phyloP scores from a whole-genome alignment of 92 coral and sea anemone species.

The Montipora capitata region DNA sequence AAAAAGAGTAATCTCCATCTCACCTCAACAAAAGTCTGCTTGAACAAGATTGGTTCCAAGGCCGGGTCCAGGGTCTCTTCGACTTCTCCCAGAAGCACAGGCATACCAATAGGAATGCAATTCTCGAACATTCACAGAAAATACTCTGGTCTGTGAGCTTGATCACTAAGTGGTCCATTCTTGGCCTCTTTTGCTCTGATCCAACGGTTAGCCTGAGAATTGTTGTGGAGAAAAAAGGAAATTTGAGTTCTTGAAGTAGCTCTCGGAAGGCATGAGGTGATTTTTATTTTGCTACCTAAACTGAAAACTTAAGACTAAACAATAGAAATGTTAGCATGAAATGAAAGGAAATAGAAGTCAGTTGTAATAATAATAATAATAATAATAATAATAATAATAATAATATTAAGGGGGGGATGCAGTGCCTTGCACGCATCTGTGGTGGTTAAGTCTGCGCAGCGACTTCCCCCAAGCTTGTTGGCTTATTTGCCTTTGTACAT shows the following conservation, averaged over 20 bases:
- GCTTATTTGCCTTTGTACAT: too few species aligned
- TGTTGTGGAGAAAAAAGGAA: neutral
- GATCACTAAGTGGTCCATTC: slow-evolving; percentile 89
- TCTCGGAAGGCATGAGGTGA: neutral
- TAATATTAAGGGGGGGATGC: too few species aligned
- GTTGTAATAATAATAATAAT: too few species aligned
- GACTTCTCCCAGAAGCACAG: slow-evolving; percentile 97
- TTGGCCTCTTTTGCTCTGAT: slow-evolving; percentile 97
- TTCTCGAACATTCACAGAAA: slow-evolving; percentile 97
- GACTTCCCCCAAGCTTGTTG: too few species aligned
- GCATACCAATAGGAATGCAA: slow-evolving; percentile 99
- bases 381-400: too few species aligned
- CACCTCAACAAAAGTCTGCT: slow-evolving; percentile 98
- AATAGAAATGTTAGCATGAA: too few species aligned
- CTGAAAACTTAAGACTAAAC: too few species aligned
- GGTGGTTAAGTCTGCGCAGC: too few species aligned
- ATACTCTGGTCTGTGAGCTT: slow-evolving; percentile 94
- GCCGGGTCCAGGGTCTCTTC: slow-evolving; percentile 90
- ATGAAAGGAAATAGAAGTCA: too few species aligned
- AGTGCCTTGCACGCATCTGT: too few species aligned
- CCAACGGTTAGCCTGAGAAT: slow-evolving; percentile 95
- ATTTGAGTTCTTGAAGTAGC: neutral
- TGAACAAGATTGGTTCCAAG: slow-evolving; percentile 93
- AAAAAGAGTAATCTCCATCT: neutral
- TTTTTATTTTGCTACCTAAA: too few species aligned